Conservation (phyloP, 35 echinoderm and acorn worm species). For the Heliocidaris erythrogramma region DNA sequence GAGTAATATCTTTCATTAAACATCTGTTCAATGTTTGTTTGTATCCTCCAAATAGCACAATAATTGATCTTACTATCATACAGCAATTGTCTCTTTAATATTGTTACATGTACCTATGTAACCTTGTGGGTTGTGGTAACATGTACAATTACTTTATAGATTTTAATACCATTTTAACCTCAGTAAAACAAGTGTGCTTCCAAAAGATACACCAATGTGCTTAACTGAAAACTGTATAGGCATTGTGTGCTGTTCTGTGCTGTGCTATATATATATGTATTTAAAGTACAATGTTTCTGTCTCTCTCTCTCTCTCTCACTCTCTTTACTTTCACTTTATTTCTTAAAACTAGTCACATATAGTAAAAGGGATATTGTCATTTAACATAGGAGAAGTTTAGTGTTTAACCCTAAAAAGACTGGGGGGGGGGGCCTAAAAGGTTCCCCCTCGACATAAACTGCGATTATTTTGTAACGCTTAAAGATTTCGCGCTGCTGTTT, state of each 20-base stretch:
- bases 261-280: background rate
- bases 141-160: background rate
- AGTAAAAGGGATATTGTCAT: background rate
- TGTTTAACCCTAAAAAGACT: no score
- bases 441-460: no score
- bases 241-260: background rate
- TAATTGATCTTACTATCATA: no score
- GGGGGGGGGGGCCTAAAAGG: no score
- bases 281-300: background rate
- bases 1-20: background rate
- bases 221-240: background rate
- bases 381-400: background rate
- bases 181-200: background rate
- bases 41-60: no score
- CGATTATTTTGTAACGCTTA: no score
- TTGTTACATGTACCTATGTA: background rate
- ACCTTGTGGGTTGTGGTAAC: background rate
- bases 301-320: no score
- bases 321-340: background rate
- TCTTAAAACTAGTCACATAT: background rate
- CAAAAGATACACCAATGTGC: background rate
- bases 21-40: background rate
- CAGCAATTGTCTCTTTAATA: background rate
- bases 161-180: background rate
- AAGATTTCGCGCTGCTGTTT: no score